Conservation (phyloP, 2,888 invertebrate genomes). For the Chymomyza amoena region DNA sequence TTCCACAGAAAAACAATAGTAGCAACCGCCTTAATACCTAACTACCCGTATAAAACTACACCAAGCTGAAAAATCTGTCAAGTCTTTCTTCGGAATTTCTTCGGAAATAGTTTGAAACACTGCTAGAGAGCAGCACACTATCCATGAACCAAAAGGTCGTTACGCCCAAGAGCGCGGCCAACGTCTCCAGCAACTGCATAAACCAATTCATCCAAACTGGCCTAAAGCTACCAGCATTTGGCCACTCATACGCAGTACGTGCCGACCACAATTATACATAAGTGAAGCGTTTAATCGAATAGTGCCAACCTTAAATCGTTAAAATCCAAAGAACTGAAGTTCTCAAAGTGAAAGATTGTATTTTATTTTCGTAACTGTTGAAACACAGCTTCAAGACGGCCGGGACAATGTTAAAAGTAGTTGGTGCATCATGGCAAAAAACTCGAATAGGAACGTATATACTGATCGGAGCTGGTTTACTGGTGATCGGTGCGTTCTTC, state of each 20-base stretch:
- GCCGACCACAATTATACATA: slow-evolving; percentile 77
- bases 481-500: slow-evolving; percentile 85
- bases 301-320: not conserved
- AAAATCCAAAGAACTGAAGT: slow-evolving; percentile 2
- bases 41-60: not conserved
- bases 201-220: slow-evolving; percentile 55
- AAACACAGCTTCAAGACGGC: slow-evolving; percentile 73
- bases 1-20: slow-evolving; percentile 17
- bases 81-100: slow-evolving; percentile 15
- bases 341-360: not conserved
- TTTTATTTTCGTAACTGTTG: not conserved
- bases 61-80: too few species aligned
- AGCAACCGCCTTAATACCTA: slow-evolving; percentile 12
- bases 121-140: slow-evolving; percentile 59
- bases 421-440: slow-evolving; percentile 88
- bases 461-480: slow-evolving; percentile 83
- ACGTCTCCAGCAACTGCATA: slow-evolving; percentile 56
- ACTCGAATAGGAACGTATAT: slow-evolving; percentile 87
- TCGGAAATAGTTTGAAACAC: slow-evolving; percentile 37
- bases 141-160: slow-evolving; percentile 77
- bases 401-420: slow-evolving; percentile 86
- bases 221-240: slow-evolving; percentile 49
- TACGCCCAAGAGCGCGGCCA: slow-evolving; percentile 75
- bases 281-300: slow-evolving; percentile 13
- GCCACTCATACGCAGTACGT: slow-evolving; percentile 76